A percentile compares a stretch with the other conserved stretches of the same genome.
These are phyloP conservation scores for Dasysyrphus albostriatus DNA, from an alignment of 2,888 invertebrate species.

Conservation along the genomic window DNA sequence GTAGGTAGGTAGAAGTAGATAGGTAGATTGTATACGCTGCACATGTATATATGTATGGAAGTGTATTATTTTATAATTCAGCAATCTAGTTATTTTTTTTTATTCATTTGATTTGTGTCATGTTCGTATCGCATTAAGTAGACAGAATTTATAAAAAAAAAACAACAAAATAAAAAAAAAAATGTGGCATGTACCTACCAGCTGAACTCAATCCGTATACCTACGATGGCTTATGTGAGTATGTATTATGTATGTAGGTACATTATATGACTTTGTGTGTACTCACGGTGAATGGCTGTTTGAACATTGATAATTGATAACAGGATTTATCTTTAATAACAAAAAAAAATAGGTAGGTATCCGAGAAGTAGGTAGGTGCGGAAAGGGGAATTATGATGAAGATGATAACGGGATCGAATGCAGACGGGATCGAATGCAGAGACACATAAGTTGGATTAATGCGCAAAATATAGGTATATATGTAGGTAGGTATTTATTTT, in stretches of 20 bases:
- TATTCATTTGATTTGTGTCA: constrained; percentile 72
- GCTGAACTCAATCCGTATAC: constrained; percentile 68
- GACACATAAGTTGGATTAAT: neutral
- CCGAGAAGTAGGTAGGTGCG: neutral
- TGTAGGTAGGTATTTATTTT: neutral
- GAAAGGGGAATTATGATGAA: constrained; percentile 44
- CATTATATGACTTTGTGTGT: constrained; percentile 16
- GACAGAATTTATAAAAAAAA: constrained; percentile 62
- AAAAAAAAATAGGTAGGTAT: constrained; percentile 10
- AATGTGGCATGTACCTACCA: constrained; percentile 43
- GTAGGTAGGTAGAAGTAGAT: constrained; percentile 2
- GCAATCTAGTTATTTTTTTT: constrained; percentile 63
- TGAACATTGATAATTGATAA: constrained; percentile 74
- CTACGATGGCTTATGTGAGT: constrained; percentile 11
- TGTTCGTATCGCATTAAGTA: constrained; percentile 74
- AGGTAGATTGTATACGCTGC: neutral
- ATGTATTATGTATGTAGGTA: neutral
- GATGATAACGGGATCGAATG: constrained; percentile 41
- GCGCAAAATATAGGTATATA: too few relatives aligned
- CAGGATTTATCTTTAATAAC: constrained; percentile 73
- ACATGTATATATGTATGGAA: neutral
- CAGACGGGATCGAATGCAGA: neutral
- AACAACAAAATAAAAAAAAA: constrained; percentile 33
- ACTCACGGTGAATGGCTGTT: constrained; percentile 66
- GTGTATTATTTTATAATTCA: constrained; percentile 64